Base-by-base conservation (phyloP, 2,113 vertebrate species). In the Boleophthalmus pectinirostris region DNA sequence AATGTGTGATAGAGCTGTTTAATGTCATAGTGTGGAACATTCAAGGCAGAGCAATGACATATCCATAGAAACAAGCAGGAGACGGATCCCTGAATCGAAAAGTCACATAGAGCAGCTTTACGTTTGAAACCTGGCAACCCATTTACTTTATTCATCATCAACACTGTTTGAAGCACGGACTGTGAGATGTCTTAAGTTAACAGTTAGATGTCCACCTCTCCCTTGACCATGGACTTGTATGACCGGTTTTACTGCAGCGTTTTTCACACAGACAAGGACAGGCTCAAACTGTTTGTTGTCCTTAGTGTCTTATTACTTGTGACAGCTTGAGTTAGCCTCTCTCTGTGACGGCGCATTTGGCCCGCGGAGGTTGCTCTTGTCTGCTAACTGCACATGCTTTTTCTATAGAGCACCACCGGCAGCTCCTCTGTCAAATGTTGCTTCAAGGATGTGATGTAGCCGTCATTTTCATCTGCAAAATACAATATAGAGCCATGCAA, bases 371-470 rank as follows among this genome's bases (percentile, higher is more conserved):
- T 76, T 74, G 53, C 46, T 64, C 61, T n/a, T 74, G 73, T 81
- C 72, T 84, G 58, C 74, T 69, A 74, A 67, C 66, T 75, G 79
- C 16, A 58, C 64, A 25, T 74, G 60, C 60, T 43, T 43, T 38
- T 68, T 43, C 71, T 64, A 77, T 56, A 67, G 61, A 24, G 75
- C 83, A 75, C 76, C 51, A 63, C 70, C 15, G 21, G 77, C 13
- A 21, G 79, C 79, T 69, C 74, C 71, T 76, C 79, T 87, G 73
- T 81, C 77, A 67, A 73, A 83, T 69, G 75, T 72, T 43, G 11
- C n/a, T 84, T 79, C 73, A 71, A 77, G 85, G 87, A 92, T 87
- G 71, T 29, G 83, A 84, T 82, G 73, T 89, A 87, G 92, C 89
- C 89, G 64, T 70, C 72, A 66, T 79, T 83, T 85, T 92, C 80